Evolutionary conservation across 1,140 invertebrate genomes (phyloP), one percentile per base, ranked within the genome.

Genomic region (Zaprionus lachaisei): DNA sequence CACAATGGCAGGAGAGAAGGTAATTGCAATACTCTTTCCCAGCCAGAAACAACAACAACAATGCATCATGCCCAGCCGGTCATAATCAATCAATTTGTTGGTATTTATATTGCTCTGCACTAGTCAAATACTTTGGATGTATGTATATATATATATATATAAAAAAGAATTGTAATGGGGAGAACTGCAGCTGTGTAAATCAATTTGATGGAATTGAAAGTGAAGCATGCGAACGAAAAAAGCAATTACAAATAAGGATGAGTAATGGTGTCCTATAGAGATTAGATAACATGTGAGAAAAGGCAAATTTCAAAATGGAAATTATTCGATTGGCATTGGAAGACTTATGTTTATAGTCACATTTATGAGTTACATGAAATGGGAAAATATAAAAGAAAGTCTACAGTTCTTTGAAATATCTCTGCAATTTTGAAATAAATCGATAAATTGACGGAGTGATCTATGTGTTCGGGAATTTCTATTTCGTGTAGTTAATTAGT

Each of bases 1-100:
- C 15, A 60, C 26, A 26, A 55, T 20, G 15, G 47, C 47, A 49
- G 47, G 20, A 22, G n/a, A 49, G 51, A 78, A 74, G 83, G 80
- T 86, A 86, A 83, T 87, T 86, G 80, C 56, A 58, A 87, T 80
- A 73, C 80, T 26, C 17, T 75, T 74, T 74, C 58, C 73, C 78
- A 81, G 15, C 15, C 41, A 17, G 1, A 31, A 31, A 80, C 70
- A 80, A 38, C 37, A 38, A 38, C 37, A 47, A 47, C 74, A 80
- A 87, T 87, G 78, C 72, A 87, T 87, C 84, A 87, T 83, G 67
- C 87, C 75, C 37, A 67, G 63, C 58, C 69, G 71, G 51, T 70
- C 74, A 83, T 83, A 87, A 87, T 87, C 83, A 87, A 87, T 87
- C 83, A 87, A 87, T 81, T 76, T 80, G 72, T 77, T 62, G 37